Percentiles rank a stretch among this genome's conserved stretches.
These are phyloP conservation scores for Cyrtorhinus lividipennis DNA, from an alignment of 1,140 invertebrate species.

Conservation along the genomic window DNA sequence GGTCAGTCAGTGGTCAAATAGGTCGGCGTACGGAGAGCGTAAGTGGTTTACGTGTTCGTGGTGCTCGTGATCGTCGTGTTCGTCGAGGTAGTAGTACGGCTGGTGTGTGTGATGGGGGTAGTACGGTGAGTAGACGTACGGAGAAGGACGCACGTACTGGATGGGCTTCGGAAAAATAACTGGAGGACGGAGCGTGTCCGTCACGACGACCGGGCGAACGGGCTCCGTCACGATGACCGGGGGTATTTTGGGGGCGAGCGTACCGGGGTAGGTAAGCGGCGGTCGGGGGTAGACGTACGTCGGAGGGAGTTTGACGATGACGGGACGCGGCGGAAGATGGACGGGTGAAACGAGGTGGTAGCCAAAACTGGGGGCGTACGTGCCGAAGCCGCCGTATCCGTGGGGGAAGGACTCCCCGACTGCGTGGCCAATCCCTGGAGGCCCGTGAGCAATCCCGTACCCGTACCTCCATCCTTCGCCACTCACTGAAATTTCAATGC, in stretches of 20 bases:
- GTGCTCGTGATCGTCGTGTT: neutral
- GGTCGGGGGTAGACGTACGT: neutral
- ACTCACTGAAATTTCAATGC: slow-evolving; percentile 8
- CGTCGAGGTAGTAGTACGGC: neutral
- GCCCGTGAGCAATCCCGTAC: slow-evolving; percentile 18
- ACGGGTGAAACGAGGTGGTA: slow-evolving; percentile 3
- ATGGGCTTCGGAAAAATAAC: neutral
- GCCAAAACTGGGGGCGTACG: slow-evolving; percentile 16
- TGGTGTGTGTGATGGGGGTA: neutral
- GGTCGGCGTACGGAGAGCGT: too few relatives aligned
- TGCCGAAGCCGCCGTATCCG: slow-evolving; percentile 18
- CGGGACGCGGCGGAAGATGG: neutral
- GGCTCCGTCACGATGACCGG: neutral
- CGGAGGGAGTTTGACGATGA: slow-evolving; percentile 1
- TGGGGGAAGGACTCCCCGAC: slow-evolving; percentile 17
- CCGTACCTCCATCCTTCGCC: slow-evolving; percentile 17
- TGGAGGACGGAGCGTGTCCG: too few relatives aligned
- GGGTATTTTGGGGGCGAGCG: neutral
- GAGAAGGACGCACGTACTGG: neutral
- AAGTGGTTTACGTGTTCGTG: neutral
- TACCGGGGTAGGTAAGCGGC: neutral
- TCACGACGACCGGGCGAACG: neutral
- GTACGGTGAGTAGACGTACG: neutral
- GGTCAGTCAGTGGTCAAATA: too few relatives aligned
- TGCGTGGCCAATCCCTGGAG: slow-evolving; percentile 10